A percentile compares a stretch with the other conserved stretches of the same genome.
Evolutionary conservation across 2,888 invertebrate genomes (phyloP).

Genomic region (Enoplolaimus lenunculus): DNA sequence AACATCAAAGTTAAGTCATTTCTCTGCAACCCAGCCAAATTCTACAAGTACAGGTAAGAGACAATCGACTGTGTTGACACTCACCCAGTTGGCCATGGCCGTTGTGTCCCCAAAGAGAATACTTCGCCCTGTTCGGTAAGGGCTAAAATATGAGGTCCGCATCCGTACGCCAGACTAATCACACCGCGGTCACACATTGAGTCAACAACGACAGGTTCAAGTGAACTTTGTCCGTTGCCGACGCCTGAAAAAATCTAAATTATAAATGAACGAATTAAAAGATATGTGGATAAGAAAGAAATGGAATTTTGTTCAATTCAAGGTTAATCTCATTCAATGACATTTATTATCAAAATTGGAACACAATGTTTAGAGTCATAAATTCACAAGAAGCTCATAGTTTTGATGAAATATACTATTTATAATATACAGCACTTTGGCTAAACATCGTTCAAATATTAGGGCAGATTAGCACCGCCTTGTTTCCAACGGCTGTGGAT

Average conservation of each 20-base stretch:
- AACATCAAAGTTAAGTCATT: not conserved
- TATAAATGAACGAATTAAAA: not conserved
- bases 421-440: too few species aligned
- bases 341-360: too few species aligned
- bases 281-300: too few species aligned
- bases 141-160: slow-evolving; percentile 52
- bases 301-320: too few species aligned
- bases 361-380: too few species aligned
- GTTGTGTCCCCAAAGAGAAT: slow-evolving; percentile 52
- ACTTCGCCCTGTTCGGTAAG: slow-evolving; percentile 49
- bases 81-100: slow-evolving; percentile 49
- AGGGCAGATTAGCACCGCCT: too few species aligned
- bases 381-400: too few species aligned
- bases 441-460: too few species aligned
- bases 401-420: too few species aligned
- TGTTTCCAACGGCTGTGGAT: too few species aligned
- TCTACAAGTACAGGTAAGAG: not conserved
- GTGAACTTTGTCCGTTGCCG: slow-evolving; percentile 21
- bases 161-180: slow-evolving; percentile 47
- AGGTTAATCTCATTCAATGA: too few species aligned
- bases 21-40: too few species aligned
- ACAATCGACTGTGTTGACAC: not conserved
- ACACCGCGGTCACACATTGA: slow-evolving; percentile 16
- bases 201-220: slow-evolving; percentile 23
- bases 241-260: slow-evolving; percentile 15